These are phyloP conservation scores for Stenodema calcarata DNA, from an alignment of 2,888 invertebrate genomes.

Conservation along the genomic window DNA sequence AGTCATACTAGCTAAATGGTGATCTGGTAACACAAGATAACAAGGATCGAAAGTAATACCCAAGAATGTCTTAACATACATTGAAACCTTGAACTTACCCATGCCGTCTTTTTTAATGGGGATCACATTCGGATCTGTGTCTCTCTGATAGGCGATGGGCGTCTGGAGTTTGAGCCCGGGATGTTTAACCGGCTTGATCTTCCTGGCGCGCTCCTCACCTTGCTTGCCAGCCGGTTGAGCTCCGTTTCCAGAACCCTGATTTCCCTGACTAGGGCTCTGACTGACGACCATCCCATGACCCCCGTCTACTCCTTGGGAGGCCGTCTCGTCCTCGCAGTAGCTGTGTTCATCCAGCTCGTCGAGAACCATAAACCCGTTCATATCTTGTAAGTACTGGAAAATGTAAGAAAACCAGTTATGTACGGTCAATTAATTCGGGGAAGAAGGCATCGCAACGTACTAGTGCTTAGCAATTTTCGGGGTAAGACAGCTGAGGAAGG, in stretches of 20 bases:
- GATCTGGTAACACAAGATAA: background rate
- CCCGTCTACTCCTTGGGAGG: conserved; percentile 33
- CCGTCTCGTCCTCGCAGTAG: conserved; percentile 61
- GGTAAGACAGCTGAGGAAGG: no score
- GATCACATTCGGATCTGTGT: conserved; percentile 83
- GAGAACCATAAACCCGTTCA: conserved; percentile 62
- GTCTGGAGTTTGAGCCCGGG: conserved; percentile 77
- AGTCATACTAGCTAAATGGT: no score
- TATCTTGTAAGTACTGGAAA: conserved; percentile 58
- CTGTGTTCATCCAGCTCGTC: conserved; percentile 62
- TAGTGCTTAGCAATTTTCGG: no score
- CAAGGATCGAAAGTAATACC: conserved; percentile 31
- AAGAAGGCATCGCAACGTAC: no score
- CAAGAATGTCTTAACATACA: background rate
- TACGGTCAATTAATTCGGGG: no score
- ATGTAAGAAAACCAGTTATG: background rate
- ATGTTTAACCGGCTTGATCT: conserved; percentile 77
- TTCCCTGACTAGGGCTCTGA: conserved; percentile 64
- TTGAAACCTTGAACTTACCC: conserved; percentile 68
- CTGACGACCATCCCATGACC: conserved; percentile 59
- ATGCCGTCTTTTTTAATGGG: conserved; percentile 89
- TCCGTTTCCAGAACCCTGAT: conserved; percentile 57
- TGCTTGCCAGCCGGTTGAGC: conserved; percentile 62
- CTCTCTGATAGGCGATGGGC: conserved; percentile 79
- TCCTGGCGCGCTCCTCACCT: conserved; percentile 62